Evolutionary conservation across 2,113 vertebrate genomes (phyloP).

Genomic region (Pteronura brasiliensis): DNA sequence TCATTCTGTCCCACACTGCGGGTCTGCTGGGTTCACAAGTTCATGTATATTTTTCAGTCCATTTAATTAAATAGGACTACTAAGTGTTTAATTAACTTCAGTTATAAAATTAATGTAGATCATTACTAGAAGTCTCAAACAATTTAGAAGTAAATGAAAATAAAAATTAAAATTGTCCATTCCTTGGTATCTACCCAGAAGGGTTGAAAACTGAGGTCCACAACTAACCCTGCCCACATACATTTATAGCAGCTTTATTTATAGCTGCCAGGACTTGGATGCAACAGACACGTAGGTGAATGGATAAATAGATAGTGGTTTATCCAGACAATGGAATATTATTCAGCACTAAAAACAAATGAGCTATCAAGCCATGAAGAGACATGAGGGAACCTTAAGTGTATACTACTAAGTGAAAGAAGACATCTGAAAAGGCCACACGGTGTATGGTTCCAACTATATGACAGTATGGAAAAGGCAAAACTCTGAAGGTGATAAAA

Average conservation of each 20-base stretch:
- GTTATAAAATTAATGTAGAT: conserved; percentile 19
- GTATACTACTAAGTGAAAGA: neutral
- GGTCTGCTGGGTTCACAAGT: neutral
- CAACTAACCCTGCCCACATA: neutral
- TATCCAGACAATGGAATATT: neutral
- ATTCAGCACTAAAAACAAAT: neutral
- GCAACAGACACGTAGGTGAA: neutral
- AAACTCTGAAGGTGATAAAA: neutral
- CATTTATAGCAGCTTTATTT: neutral
- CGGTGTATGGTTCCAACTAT: neutral
- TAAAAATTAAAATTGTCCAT: neutral
- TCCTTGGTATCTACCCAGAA: neutral
- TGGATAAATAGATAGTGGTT: neutral
- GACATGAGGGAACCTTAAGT: neutral
- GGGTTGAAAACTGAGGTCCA: neutral
- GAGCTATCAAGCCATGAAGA: neutral
- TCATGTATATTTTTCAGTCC: conserved; percentile 15
- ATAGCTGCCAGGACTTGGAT: neutral
- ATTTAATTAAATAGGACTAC: conserved; percentile 26
- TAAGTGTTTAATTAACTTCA: conserved; percentile 9
- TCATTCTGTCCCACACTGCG: neutral
- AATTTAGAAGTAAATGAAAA: conserved; percentile 36
- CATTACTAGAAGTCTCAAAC: conserved; percentile 38
- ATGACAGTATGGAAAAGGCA: neutral
- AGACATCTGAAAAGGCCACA: neutral